These are phyloP conservation scores for Trilocha varians DNA, from an alignment of 2,888 invertebrate genomes.

Conservation along the genomic window DNA sequence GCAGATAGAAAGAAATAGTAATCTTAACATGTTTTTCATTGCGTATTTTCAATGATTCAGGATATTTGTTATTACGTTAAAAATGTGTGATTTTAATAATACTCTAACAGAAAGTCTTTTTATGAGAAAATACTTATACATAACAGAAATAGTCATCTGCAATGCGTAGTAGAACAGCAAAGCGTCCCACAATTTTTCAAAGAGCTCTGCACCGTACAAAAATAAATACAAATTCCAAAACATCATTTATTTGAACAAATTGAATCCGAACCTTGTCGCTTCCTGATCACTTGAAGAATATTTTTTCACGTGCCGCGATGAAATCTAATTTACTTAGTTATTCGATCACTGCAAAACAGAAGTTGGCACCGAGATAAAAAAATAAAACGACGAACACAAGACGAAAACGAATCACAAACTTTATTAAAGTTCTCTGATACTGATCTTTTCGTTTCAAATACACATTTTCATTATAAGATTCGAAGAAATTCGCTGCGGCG, in stretches of 20 bases:
- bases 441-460: too few relatives aligned
- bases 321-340: not conserved
- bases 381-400: not conserved
- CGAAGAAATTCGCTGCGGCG: too few relatives aligned
- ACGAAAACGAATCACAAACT: not conserved
- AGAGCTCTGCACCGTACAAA: not conserved
- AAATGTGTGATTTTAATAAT: too few relatives aligned
- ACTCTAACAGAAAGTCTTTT: too few relatives aligned
- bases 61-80: too few relatives aligned
- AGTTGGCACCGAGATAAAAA: not conserved
- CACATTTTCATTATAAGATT: too few relatives aligned
- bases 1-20: too few relatives aligned
- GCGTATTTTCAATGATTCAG: too few relatives aligned
- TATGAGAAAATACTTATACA: too few relatives aligned
- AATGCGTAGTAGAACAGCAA: not conserved
- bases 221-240: not conserved
- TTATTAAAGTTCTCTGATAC: not conserved
- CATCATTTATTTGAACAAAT: not conserved
- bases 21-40: too few relatives aligned
- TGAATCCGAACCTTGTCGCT: not conserved
- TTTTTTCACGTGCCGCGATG: not conserved
- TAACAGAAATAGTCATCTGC: not conserved
- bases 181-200: not conserved
- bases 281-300: not conserved
- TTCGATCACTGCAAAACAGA: not conserved